Evolutionary conservation across 2,797 vertebrate species (phyloP).

Genomic region (Propithecus perrieri): DNA sequence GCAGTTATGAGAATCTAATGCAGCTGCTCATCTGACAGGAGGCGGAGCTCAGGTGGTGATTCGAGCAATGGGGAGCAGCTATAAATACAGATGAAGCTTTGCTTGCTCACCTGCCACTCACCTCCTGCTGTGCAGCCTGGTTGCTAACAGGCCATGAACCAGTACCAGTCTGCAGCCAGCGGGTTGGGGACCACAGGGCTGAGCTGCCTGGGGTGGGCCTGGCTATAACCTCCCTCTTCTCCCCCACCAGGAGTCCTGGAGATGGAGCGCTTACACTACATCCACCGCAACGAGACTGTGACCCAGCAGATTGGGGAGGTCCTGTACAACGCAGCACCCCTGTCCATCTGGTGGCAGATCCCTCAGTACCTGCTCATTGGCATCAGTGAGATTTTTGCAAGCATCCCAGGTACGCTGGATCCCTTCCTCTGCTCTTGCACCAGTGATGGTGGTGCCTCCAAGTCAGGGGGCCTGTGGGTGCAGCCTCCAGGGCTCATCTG

Average conservation of each 20-base stretch:
- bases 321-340: constrained; percentile 27
- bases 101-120: too few species aligned
- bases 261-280: constrained; percentile 67
- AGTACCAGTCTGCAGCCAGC: too few species aligned
- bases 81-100: too few species aligned
- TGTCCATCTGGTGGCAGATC: constrained; percentile 82
- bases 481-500: neutral
- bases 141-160: too few species aligned
- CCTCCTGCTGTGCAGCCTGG: too few species aligned
- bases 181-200: too few species aligned
- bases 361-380: constrained; percentile 83
- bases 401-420: constrained; percentile 78
- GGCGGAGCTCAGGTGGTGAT: too few species aligned
- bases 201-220: neutral
- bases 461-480: rapidly evolving
- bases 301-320: constrained; percentile 66
- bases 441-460: neutral
- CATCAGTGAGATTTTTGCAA: constrained; percentile 82
- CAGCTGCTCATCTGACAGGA: too few species aligned
- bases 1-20: too few species aligned
- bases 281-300: constrained; percentile 60
- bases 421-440: neutral
- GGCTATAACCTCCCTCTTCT: neutral
- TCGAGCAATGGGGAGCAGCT: too few species aligned
- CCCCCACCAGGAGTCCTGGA: constrained; percentile 77